phyloP scores from a whole-genome alignment of 2,797 vertebrate genomes.

The Peromyscus melanophrys region DNA sequence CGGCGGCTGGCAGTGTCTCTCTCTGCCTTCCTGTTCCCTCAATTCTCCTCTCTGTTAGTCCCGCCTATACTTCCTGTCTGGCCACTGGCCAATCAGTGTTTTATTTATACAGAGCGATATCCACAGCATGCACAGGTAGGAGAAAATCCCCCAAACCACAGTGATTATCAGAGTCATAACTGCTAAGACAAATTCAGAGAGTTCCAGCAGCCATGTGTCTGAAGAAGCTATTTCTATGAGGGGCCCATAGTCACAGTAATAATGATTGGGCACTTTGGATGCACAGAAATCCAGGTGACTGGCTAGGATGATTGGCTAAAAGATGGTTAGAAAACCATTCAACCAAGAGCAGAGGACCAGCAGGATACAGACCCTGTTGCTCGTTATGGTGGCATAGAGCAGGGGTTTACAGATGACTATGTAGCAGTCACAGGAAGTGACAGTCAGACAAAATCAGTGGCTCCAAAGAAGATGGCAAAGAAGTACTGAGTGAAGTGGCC shows the following conservation, averaged over 20 bases:
- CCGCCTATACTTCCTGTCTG: too few species aligned
- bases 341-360: too few species aligned
- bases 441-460: background rate
- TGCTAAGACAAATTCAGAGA: background rate
- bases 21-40: too few species aligned
- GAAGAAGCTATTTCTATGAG: background rate
- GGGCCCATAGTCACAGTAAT: background rate
- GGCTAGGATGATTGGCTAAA: background rate
- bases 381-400: background rate
- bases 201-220: too few species aligned
- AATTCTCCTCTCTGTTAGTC: too few species aligned
- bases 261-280: background rate
- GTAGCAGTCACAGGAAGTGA: background rate
- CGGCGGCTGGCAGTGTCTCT: too few species aligned
- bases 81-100: too few species aligned
- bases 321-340: background rate
- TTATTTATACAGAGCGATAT: too few species aligned
- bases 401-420: background rate
- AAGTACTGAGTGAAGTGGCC: background rate
- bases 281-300: background rate
- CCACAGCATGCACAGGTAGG: too few species aligned
- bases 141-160: background rate
- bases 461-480: background rate
- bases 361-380: background rate
- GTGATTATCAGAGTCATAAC: background rate